These are phyloP conservation scores for Vireo griseus DNA, from an alignment of 2,797 vertebrate genomes.

Conservation along the genomic window DNA sequence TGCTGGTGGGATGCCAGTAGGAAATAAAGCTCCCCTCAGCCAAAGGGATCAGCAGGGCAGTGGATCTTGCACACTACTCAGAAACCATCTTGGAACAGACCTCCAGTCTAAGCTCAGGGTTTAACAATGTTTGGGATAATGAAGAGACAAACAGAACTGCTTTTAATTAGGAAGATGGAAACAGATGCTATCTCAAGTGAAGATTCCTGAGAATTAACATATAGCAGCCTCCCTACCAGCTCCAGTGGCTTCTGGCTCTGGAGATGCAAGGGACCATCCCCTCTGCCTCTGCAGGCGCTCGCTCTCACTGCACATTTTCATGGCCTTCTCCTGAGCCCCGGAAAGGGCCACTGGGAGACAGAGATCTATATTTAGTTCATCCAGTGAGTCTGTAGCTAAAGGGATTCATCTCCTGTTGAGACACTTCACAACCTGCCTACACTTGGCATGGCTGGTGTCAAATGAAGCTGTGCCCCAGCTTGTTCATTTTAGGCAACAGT, in stretches of 20 bases:
- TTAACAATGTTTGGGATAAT: not conserved
- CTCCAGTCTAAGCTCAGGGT: not conserved
- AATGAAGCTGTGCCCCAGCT: not conserved
- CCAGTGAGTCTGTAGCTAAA: not conserved
- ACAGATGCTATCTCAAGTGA: not conserved
- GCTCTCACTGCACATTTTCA: not conserved
- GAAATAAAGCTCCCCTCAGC: not conserved
- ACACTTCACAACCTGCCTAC: not conserved
- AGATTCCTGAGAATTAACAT: not conserved
- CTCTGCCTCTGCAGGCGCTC: fast-evolving
- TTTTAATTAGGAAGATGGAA: slow-evolving; percentile 14
- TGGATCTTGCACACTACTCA: not conserved
- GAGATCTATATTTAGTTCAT: not conserved
- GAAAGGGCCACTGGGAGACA: not conserved
- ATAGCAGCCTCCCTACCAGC: not conserved
- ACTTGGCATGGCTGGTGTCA: not conserved
- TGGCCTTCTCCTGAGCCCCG: not conserved
- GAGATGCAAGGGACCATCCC: not conserved
- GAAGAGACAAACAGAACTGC: not conserved
- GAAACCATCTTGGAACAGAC: not conserved
- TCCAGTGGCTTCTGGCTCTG: not conserved
- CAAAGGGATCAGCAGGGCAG: not conserved
- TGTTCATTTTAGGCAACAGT: not conserved
- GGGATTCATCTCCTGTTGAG: not conserved
- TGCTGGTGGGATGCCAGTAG: not conserved